Evolutionary conservation across 2,113 vertebrate species (phyloP).

Genomic region (Mus musculus): GRCm39 chrX:117462501-117463000

Average conservation of each 20-base stretch:
- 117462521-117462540: background rate
- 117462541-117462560: background rate
- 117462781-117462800: background rate
- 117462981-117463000: too few species aligned
- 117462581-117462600: background rate
- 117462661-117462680: background rate
- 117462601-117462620: background rate
- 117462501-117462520: background rate
- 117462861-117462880: background rate
- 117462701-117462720: background rate
- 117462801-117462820: background rate
- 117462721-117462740: too few species aligned
- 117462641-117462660: background rate
- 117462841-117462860: background rate
- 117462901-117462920: background rate
- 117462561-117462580: background rate
- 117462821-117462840: background rate
- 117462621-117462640: background rate
- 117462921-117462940: background rate
- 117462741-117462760: background rate
- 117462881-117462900: background rate
- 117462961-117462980: background rate
- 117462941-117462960: background rate
- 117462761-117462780: background rate
- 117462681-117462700: background rate